Percentiles rank a stretch among this genome's conserved stretches.
Conservation (phyloP, 2,113 vertebrate genomes). For the Pseudopodoces humilis region DNA sequence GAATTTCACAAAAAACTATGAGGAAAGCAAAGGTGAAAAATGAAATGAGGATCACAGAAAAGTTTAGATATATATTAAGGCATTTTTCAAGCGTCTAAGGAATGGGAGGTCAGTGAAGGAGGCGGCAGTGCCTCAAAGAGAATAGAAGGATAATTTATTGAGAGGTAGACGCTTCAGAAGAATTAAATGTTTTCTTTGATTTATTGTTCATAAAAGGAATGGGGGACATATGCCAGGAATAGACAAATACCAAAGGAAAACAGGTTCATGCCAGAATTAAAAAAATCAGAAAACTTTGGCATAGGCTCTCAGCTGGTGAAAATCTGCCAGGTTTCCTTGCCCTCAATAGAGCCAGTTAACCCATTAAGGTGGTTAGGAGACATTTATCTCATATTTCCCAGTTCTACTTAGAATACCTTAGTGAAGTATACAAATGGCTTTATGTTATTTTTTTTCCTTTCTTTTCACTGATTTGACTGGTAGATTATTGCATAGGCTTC, state of each 20-base stretch:
- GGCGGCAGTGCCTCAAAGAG: background rate
- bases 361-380: background rate
- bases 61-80: slow-evolving; percentile 55
- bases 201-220: slow-evolving; percentile 48
- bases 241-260: slow-evolving; percentile 29
- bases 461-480: background rate
- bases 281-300: background rate
- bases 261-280: background rate
- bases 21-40: slow-evolving; percentile 57
- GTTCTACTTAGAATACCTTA: background rate
- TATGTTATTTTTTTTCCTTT: background rate
- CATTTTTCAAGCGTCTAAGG: slow-evolving; percentile 50
- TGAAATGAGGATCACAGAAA: slow-evolving; percentile 42
- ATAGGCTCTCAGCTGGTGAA: background rate
- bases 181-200: slow-evolving; percentile 58
- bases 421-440: background rate
- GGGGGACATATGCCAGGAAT: background rate
- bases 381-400: background rate
- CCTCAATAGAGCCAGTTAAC: slow-evolving; percentile 16
- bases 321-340: background rate
- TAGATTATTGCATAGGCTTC: background rate
- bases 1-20: slow-evolving; percentile 48
- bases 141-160: slow-evolving; percentile 46
- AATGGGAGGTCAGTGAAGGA: slow-evolving; percentile 19
- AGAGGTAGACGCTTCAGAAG: background rate